Percentiles rank a stretch among this genome's conserved stretches.
phyloP scores from a whole-genome alignment of 2,113 vertebrate genomes.

The Egretta garzetta region DNA sequence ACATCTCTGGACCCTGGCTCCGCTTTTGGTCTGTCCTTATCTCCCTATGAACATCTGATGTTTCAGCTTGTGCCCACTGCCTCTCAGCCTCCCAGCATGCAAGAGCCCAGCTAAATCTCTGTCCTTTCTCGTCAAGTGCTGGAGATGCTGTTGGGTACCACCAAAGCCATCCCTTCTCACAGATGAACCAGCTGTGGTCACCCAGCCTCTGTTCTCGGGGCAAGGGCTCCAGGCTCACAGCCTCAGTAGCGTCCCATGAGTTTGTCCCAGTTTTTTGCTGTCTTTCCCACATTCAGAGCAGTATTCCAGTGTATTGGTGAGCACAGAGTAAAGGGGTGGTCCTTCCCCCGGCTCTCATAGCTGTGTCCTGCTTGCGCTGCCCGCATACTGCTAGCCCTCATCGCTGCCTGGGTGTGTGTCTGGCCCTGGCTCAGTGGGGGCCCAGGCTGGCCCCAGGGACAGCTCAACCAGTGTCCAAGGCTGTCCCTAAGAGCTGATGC shows the following conservation, averaged over 20 bases:
- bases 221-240: not conserved
- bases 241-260: not conserved
- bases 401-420: not conserved
- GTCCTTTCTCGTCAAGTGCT: not conserved
- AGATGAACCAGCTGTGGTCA: not conserved
- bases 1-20: fast-evolving
- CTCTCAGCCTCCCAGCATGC: not conserved
- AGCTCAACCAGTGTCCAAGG: not conserved
- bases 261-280: not conserved
- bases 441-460: too few species aligned
- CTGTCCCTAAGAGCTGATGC: not conserved
- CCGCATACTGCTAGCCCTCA: fast-evolving
- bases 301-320: not conserved
- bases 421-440: not conserved
- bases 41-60: not conserved
- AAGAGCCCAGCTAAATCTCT: not conserved
- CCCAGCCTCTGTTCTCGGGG: not conserved
- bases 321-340: not conserved
- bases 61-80: not conserved
- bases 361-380: not conserved
- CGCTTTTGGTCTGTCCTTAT: not conserved
- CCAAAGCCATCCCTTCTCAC: not conserved
- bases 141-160: not conserved
- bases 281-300: not conserved
- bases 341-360: not conserved